These are phyloP conservation scores for Brotula barbata DNA, from an alignment of 2,797 vertebrate genomes.

Conservation along the genomic window DNA sequence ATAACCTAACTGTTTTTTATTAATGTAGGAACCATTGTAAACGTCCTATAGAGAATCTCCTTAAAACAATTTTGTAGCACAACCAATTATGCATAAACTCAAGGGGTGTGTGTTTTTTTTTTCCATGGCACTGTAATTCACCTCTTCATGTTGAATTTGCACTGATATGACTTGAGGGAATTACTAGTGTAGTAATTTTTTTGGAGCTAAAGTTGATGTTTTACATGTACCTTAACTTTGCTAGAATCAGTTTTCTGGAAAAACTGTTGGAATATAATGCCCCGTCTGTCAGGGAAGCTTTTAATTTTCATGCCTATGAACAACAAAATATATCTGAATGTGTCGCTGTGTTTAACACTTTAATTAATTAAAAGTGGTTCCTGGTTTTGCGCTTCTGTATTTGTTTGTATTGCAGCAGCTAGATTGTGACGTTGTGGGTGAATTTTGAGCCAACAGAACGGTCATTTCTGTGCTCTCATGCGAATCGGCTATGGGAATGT, in stretches of 20 bases:
- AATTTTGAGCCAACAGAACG: not conserved
- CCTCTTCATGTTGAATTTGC: constrained; percentile 44
- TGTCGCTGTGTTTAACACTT: constrained; percentile 51
- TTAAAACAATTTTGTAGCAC: not conserved
- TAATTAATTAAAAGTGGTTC: constrained; percentile 52
- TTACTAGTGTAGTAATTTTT: constrained; percentile 29
- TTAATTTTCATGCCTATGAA: constrained; percentile 55
- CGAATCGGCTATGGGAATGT: not conserved
- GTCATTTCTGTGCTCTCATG: not conserved
- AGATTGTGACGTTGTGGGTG: too few relatives aligned
- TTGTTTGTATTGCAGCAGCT: constrained; percentile 7
- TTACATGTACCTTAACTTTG: constrained; percentile 38
- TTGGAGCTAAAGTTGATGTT: constrained; percentile 33
- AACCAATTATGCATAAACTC: constrained; percentile 16
- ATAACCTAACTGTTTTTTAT: not conserved
- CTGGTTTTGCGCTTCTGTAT: constrained; percentile 33
- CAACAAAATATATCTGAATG: constrained; percentile 52
- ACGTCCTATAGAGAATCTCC: not conserved
- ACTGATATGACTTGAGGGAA: constrained; percentile 44
- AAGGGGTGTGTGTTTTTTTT: constrained; percentile 22
- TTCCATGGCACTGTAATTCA: constrained; percentile 24
- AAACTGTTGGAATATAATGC: constrained; percentile 30
- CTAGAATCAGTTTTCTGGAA: constrained; percentile 33
- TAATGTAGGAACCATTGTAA: not conserved
- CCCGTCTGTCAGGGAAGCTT: constrained; percentile 42